Percentiles rank a stretch among this genome's conserved stretches.
Conservation (phyloP, 35 echinoderm and acorn worm species). For the Heliocidaris tuberculata region DNA sequence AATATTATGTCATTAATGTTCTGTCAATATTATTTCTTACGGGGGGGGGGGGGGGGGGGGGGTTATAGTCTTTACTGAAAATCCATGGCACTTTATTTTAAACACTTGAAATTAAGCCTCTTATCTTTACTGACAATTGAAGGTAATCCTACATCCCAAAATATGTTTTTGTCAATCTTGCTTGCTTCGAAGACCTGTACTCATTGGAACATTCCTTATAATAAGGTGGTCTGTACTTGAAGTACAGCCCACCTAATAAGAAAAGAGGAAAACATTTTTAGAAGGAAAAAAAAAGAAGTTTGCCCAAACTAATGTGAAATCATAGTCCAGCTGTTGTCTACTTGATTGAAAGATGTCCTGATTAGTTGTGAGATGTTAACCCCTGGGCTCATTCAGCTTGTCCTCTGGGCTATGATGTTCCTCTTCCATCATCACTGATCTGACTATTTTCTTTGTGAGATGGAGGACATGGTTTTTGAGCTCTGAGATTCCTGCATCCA, state of each 20-base stretch:
- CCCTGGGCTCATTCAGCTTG: neutral
- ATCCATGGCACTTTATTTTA: too few species aligned
- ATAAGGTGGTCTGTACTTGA: neutral
- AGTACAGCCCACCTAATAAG: too few species aligned
- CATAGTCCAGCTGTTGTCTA: neutral
- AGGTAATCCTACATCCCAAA: too few species aligned
- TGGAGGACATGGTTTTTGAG: neutral
- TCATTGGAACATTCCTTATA: too few species aligned
- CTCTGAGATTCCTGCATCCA: neutral
- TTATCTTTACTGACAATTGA: too few species aligned
- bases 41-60: too few species aligned
- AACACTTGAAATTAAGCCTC: too few species aligned
- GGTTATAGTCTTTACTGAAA: too few species aligned
- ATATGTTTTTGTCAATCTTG: too few species aligned
- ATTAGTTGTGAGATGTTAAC: neutral
- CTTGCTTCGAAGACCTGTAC: too few species aligned
- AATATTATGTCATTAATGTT: too few species aligned
- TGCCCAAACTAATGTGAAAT: neutral
- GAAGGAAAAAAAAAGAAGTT: neutral
- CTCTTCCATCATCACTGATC: constrained; percentile 16
- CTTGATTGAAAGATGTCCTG: neutral
- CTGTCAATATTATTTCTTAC: too few species aligned
- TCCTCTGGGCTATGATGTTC: constrained; percentile 24
- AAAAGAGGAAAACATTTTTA: neutral
- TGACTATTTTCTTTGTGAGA: neutral